Evolutionary conservation across 2,113 vertebrate genomes (phyloP).

Genomic region (Apaloderma vittatum): DNA sequence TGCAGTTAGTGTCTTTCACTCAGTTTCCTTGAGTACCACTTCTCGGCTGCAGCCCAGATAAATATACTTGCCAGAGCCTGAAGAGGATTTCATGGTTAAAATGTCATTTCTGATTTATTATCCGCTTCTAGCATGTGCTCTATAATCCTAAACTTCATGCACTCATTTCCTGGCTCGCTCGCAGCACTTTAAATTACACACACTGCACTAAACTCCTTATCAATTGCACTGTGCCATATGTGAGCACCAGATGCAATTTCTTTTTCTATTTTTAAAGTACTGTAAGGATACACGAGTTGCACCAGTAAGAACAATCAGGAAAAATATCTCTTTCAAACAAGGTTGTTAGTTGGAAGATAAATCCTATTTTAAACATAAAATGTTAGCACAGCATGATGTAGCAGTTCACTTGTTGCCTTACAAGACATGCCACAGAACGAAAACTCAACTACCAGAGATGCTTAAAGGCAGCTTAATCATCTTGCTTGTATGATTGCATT

Average conservation of each 20-base stretch:
- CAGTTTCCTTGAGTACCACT: background rate
- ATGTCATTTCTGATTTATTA: constrained; percentile 57
- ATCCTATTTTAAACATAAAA: background rate
- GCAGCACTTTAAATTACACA: background rate
- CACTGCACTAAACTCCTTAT: background rate
- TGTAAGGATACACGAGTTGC: background rate
- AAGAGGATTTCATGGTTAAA: constrained; percentile 57
- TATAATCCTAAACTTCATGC: background rate
- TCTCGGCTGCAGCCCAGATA: constrained; percentile 37
- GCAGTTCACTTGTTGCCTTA: background rate
- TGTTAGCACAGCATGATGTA: background rate
- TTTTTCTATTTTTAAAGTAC: background rate
- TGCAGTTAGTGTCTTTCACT: constrained; percentile 14
- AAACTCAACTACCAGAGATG: background rate
- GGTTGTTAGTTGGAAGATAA: background rate
- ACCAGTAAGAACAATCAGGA: background rate
- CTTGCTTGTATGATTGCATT: background rate
- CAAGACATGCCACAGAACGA: background rate
- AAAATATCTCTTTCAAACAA: background rate
- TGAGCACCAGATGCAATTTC: background rate
- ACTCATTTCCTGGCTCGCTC: constrained; percentile 13
- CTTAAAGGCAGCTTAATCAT: background rate
- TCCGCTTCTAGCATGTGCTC: constrained; percentile 4
- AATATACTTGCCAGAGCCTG: background rate
- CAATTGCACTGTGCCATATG: background rate